A percentile compares a stretch with the other conserved stretches of the same genome.
Evolutionary conservation across 2,888 invertebrate species (phyloP).

Genomic region (Stenoptilia bipunctidactyla): DNA sequence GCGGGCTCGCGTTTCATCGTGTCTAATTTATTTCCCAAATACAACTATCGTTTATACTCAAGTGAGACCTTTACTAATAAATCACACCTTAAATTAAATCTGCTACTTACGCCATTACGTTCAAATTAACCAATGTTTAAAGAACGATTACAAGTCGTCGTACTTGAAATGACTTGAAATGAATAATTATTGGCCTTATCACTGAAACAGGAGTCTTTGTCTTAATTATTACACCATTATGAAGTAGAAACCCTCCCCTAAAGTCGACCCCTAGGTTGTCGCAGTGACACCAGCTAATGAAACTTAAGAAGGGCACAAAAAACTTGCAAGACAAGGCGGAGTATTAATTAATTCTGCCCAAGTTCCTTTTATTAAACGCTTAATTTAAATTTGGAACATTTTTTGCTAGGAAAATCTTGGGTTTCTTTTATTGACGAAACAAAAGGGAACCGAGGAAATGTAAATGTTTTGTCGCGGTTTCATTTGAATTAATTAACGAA

Average conservation of each 20-base stretch:
- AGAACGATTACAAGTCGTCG: constrained; percentile 43
- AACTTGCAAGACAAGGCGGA: constrained; percentile 47
- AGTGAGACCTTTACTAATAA: constrained; percentile 28
- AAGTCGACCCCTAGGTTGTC: constrained; percentile 31
- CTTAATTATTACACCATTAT: constrained; percentile 66
- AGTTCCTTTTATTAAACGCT: constrained; percentile 58
- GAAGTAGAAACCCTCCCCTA: constrained; percentile 31
- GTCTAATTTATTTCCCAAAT: constrained; percentile 54
- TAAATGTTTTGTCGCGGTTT: constrained; percentile 65
- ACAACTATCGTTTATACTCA: constrained; percentile 30
- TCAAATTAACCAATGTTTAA: constrained; percentile 14
- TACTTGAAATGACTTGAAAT: constrained; percentile 44
- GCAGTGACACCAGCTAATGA: constrained; percentile 43
- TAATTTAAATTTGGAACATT: constrained; percentile 57
- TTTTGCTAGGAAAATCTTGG: constrained; percentile 21
- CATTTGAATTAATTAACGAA: constrained; percentile 70
- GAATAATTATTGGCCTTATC: constrained; percentile 57
- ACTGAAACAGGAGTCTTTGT: constrained; percentile 52
- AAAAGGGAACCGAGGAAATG: constrained; percentile 36
- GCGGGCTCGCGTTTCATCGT: constrained; percentile 26
- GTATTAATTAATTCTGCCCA: constrained; percentile 62
- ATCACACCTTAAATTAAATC: constrained; percentile 18
- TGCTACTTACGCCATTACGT: constrained; percentile 7
- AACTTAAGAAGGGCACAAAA: constrained; percentile 40
- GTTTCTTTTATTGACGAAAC: background rate